phyloP scores from a whole-genome alignment of 1,140 invertebrate species.

The Galleria mellonella region DNA sequence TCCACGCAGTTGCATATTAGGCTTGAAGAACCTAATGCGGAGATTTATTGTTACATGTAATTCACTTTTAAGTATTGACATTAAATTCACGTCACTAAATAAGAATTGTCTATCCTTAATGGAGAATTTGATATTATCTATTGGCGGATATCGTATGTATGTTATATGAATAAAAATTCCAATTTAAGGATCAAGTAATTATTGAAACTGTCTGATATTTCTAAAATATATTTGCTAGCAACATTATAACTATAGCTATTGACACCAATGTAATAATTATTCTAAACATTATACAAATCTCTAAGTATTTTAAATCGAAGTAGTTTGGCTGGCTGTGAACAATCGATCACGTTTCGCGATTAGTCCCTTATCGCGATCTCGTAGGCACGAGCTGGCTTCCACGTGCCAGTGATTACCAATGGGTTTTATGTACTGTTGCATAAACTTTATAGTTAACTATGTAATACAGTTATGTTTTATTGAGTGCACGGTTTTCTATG shows the following conservation, averaged over 20 bases:
- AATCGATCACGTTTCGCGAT: constrained; percentile 40
- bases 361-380: constrained; percentile 32
- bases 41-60: constrained; percentile 15
- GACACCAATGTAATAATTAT: too few relatives aligned
- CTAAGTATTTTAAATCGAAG: too few relatives aligned
- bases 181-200: too few relatives aligned
- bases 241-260: too few relatives aligned
- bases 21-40: constrained; percentile 6
- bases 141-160: too few relatives aligned
- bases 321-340: constrained; percentile 10
- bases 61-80: constrained; percentile 18
- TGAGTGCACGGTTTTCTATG: too few relatives aligned
- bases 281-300: too few relatives aligned
- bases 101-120: too few relatives aligned
- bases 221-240: too few relatives aligned
- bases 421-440: constrained; percentile 1
- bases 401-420: constrained; percentile 19
- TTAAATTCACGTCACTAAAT: constrained; percentile 4
- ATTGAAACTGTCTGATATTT: too few relatives aligned
- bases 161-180: too few relatives aligned
- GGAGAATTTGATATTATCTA: too few relatives aligned
- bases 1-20: constrained; percentile 7
- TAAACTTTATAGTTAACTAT: constrained; percentile 3
- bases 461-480: background rate
- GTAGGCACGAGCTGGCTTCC: constrained; percentile 18